Evolutionary conservation across 2,888 invertebrate genomes (phyloP).

Genomic region (Drosophila anomelani): DNA sequence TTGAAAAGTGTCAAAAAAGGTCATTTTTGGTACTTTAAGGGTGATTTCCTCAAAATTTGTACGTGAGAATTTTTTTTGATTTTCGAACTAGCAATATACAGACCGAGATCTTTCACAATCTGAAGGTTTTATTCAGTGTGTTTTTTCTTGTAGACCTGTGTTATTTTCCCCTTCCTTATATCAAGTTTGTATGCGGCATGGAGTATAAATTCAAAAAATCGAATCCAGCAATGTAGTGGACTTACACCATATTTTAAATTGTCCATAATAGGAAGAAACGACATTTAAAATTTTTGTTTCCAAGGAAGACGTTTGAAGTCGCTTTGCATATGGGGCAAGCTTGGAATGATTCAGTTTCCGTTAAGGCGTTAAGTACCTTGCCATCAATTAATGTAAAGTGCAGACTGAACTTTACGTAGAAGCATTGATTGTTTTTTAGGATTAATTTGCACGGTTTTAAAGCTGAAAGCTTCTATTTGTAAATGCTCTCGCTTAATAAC

Average conservation of each 20-base stretch:
- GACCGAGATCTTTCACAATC: too few species aligned
- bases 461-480: background rate
- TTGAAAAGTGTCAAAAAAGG: too few species aligned
- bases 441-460: conserved; percentile 4
- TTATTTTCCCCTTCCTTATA: too few species aligned
- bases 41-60: too few species aligned
- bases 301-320: background rate
- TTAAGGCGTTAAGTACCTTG: background rate
- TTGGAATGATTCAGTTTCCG: background rate
- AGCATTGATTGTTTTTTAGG: background rate
- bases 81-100: too few species aligned
- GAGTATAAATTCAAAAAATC: background rate
- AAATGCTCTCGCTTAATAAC: conserved; percentile 1
- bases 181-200: too few species aligned
- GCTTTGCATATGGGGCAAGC: background rate
- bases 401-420: background rate
- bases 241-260: background rate
- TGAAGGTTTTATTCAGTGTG: too few species aligned
- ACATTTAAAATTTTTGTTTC: background rate
- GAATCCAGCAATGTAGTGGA: background rate
- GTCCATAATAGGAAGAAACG: background rate
- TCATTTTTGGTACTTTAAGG: too few species aligned
- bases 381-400: background rate
- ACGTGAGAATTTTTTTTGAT: too few species aligned
- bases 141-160: too few species aligned